Percentiles rank a stretch among this genome's conserved stretches.
Evolutionary conservation across 30 jellyfish, hydroid and myxozoan genomes (phyloP).

Genomic region (Cassiopea xamachana): DNA sequence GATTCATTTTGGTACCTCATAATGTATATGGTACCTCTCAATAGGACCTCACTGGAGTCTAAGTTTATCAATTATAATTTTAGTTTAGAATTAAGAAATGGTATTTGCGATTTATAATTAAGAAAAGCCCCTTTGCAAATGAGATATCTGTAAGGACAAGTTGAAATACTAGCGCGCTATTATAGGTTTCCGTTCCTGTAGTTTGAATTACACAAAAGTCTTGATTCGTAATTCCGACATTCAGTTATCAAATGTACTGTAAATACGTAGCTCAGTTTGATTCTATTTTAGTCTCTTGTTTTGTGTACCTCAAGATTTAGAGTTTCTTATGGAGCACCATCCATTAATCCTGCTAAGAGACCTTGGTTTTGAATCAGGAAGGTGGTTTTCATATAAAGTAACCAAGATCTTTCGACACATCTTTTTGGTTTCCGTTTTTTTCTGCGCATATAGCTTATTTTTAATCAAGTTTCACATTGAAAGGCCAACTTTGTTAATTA

Average conservation of each 20-base stretch:
- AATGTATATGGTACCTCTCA: too few relatives aligned
- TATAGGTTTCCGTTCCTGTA: too few relatives aligned
- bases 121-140: too few relatives aligned
- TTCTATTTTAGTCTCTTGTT: neutral
- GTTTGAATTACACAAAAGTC: too few relatives aligned
- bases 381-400: neutral
- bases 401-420: slow-evolving; percentile 14
- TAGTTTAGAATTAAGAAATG: too few relatives aligned
- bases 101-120: too few relatives aligned
- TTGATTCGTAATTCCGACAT: neutral
- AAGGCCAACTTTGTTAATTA: neutral
- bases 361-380: slow-evolving; percentile 38
- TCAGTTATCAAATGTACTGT: too few relatives aligned
- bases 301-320: neutral
- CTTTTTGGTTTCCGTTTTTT: slow-evolving; percentile 20
- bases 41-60: too few relatives aligned
- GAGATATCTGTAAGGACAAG: too few relatives aligned
- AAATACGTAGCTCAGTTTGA: neutral
- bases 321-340: neutral
- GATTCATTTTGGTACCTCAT: too few relatives aligned
- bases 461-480: neutral
- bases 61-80: too few relatives aligned
- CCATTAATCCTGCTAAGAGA: neutral
- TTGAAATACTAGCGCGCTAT: too few relatives aligned
- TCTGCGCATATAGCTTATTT: neutral